These are phyloP conservation scores for Penaeus japonicus DNA, from an alignment of 1,140 invertebrate genomes.

Conservation along the genomic window DNA sequence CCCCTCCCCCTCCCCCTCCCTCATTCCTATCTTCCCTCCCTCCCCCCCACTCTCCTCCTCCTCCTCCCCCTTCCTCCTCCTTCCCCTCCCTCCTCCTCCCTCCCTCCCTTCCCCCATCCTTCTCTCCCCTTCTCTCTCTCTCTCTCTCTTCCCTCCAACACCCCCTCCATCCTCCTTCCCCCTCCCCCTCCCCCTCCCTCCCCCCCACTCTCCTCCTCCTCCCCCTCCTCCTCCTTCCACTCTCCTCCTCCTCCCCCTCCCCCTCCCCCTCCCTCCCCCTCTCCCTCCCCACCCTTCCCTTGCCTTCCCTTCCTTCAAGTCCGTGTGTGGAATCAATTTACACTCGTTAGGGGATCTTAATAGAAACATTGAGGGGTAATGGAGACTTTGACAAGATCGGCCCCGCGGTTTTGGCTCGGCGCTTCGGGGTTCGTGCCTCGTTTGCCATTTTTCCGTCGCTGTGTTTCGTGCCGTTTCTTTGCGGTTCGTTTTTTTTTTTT, in stretches of 20 bases:
- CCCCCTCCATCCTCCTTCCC: not conserved
- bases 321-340: constrained; percentile 43
- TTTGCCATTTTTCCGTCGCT: too few relatives aligned
- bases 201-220: not conserved
- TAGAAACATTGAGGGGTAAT: constrained; percentile 45
- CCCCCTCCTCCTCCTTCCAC: not conserved
- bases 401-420: too few relatives aligned
- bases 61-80: not conserved
- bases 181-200: not conserved
- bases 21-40: constrained; percentile 2
- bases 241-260: not conserved
- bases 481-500: too few relatives aligned
- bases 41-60: not conserved
- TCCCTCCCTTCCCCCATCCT: not conserved
- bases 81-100: not conserved
- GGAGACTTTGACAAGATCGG: not conserved
- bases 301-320: not conserved
- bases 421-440: too few relatives aligned
- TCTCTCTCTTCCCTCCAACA: too few relatives aligned
- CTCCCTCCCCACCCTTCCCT: not conserved
- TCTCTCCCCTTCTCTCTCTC: not conserved
- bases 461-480: too few relatives aligned
- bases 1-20: not conserved
- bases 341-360: constrained; percentile 37
- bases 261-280: not conserved